Base-by-base conservation (phyloP, 2,888 invertebrate genomes). In the Tetranychus piercei region DNA sequence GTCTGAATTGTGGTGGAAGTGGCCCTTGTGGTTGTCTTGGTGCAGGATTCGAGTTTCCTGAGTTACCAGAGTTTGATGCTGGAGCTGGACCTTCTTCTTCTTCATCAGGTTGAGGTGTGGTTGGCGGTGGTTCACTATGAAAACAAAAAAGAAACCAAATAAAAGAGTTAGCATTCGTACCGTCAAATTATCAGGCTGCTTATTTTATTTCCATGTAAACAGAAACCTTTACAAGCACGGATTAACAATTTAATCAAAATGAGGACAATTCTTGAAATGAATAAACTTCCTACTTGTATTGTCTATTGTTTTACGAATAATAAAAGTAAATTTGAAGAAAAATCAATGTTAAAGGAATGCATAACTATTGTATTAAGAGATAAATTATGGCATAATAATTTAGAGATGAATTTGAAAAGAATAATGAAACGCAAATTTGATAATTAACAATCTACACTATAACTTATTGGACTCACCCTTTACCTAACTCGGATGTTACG, bases 51-150 rank as follows among this genome's bases (percentile, higher is more conserved):
- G 74, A 73, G 34, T 74, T 76, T 64, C 64, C 22, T 18, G 9
- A 23, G 66, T 67, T 20, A 9, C 44, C 65, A 18, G 22, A 22
- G 9, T 22, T 20, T 18, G 18, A 18, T 44, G n/a, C 23, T 73
- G 6, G 22, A 7, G 69, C 22, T 72, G 71, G 72, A n/a, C 70
- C 74, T 20, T 77, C 78, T 74, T 77, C 78, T 7, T 77, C 78
- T 6, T 78, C 78, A 70, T 76, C 78, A 8, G 78, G 76, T 44
- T 72, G 55, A 43, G 78, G 75, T 20, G 76, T 74, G 23, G 76
- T 75, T 55, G 77, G 77, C 22, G 78, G 75, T 15, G 78, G 78
- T 71, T 79, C 79, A 76, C 78, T 78, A 22, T 18, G 69, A 11
- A 69, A 23, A 9, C 11, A 69, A 22, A 23, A 69, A 64, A 9